Conservation (phyloP, 1,140 invertebrate species). For the Ditylenchus dipsaci region DNA sequence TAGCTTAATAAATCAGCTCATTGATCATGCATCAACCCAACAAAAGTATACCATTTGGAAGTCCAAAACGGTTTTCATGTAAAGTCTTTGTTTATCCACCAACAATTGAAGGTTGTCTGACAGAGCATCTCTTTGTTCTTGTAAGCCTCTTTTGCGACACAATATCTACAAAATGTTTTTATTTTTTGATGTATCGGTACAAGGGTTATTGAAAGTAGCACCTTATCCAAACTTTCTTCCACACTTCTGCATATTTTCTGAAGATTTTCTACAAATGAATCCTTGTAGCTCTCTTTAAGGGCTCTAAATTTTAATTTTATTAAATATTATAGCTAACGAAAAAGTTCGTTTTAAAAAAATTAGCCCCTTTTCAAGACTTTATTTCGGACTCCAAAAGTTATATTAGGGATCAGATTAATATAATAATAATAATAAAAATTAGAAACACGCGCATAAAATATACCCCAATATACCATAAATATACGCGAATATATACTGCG, state of each 20-base stretch:
- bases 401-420: conserved; percentile 14
- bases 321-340: too few relatives aligned
- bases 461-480: too few relatives aligned
- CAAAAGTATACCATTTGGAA: conserved; percentile 16
- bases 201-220: background rate
- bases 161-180: conserved; percentile 21
- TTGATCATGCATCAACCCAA: too few relatives aligned
- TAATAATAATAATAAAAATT: conserved; percentile 6
- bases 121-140: conserved; percentile 26
- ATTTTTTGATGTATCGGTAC: background rate
- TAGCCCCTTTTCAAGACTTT: conserved; percentile 2
- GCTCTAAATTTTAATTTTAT: conserved; percentile 26
- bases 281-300: conserved; percentile 39
- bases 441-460: too few relatives aligned
- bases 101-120: conserved; percentile 21
- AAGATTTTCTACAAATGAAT: conserved; percentile 53
- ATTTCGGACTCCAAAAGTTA: conserved; percentile 55
- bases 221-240: conserved; percentile 42
- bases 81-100: conserved; percentile 30
- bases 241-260: conserved; percentile 59
- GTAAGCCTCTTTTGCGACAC: conserved; percentile 19
- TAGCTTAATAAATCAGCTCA: too few relatives aligned
- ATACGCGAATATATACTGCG: too few relatives aligned
- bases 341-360: too few relatives aligned
- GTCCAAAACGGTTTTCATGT: conserved; percentile 28